Evolutionary conservation across 2,888 invertebrate species (phyloP).

Genomic region (Tipula confusa): DNA sequence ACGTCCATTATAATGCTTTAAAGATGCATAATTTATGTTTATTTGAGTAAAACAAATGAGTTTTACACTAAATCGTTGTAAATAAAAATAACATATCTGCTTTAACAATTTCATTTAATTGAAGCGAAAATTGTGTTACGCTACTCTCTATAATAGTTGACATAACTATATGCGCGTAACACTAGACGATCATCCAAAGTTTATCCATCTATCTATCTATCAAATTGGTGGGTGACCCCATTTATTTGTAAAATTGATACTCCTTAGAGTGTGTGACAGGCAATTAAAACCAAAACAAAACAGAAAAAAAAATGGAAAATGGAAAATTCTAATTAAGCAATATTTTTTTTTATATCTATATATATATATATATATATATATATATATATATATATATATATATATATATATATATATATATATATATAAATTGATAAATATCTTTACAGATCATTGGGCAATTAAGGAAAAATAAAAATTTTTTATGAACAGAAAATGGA

Average conservation of each 20-base stretch:
- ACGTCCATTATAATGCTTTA: no score
- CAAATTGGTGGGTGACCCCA: not conserved
- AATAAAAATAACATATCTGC: no score
- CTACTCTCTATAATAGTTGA: not conserved
- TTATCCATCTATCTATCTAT: no score
- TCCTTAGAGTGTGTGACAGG: not conserved
- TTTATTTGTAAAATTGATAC: not conserved
- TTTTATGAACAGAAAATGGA: not conserved
- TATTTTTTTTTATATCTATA: not conserved
- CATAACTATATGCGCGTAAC: not conserved
- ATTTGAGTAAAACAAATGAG: no score
- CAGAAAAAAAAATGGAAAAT: not conserved
- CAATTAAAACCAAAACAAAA: not conserved
- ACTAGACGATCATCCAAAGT: not conserved
- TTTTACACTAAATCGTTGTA: no score
- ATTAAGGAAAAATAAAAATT: not conserved
- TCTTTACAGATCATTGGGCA: constrained; percentile 20
- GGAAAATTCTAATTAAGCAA: not conserved
- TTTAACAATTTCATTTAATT: not conserved
- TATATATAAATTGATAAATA: not conserved
- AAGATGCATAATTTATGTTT: no score
- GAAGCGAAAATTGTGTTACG: not conserved
- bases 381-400: no score
- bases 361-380: no score
- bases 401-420: not conserved